Base-by-base conservation (phyloP, 1,140 invertebrate species). In the Euwallacea fornicatus region DNA sequence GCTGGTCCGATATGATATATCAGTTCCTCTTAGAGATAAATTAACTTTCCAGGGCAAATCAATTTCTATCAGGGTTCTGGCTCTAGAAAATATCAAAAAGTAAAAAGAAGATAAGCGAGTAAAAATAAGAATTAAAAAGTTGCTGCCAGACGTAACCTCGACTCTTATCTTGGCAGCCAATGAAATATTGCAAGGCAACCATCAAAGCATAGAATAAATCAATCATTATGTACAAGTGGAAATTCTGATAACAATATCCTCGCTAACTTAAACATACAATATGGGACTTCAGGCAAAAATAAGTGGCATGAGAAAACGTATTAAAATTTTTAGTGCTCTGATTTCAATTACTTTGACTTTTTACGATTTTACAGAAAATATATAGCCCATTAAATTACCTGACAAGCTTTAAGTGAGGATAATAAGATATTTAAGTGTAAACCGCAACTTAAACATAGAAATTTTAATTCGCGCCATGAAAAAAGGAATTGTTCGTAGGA, bases 361-460 rank as follows among this genome's bases (percentile, higher is more conserved):
- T 63, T 63, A 63, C 44, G 42, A 15, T 63, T 63, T 63, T 50
- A 42, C 16, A 16, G 61, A 50, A 63, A 50, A 63, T 63, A 63
- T 63, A 58, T 58, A 7, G 21, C 13, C 21, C 55, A 58, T 58
- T 15, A 58, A 21, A n/a, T 58, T 33, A 15, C 10, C 55, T 6
- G 10, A 15, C n/a, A 58, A 58, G 46, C 46, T 50, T 13, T 50
- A 10, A 50, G 46, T 50, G 9, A 50, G 46, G 46, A 13, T 11
- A 50, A 50, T 10, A 4, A 50, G 2, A 13, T 11, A 50, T 50
- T 50, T 13, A 2, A 33, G 4, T 33, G 21, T 33, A 33, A 33
- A 33, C 21, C 21, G 21, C 21, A 33, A 33, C 21, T 33, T 33
- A 33, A 33, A 33, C 21, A 33, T 33, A 33, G 21, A 33, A 2